phyloP scores from a whole-genome alignment of 1,140 invertebrate species.

The Tetragnatha versicolor region DNA sequence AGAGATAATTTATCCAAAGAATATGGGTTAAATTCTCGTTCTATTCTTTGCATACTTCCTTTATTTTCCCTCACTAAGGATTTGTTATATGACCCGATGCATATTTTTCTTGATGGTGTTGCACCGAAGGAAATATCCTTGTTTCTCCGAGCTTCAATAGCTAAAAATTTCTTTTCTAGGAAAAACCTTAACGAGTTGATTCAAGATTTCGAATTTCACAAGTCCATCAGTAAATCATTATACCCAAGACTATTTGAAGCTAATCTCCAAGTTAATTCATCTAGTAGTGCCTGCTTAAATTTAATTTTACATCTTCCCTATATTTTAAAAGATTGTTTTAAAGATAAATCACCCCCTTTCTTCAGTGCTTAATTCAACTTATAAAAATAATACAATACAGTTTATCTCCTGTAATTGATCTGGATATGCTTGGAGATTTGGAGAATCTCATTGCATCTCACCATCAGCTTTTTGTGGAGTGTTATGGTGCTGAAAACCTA shows the following conservation, averaged over 20 bases:
- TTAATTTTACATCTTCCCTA: constrained; percentile 1
- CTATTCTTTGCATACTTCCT: not conserved
- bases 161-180: not conserved
- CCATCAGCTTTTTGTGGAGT: not conserved
- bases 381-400: not conserved
- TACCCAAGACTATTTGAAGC: constrained; percentile 1
- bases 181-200: not conserved
- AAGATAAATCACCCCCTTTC: not conserved
- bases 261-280: not conserved
- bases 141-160: not conserved
- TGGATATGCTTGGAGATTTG: constrained; percentile 3
- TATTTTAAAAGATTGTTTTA: constrained; percentile 19
- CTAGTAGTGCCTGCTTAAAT: constrained; percentile 9
- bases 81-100: not conserved
- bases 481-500: not conserved
- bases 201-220: not conserved
- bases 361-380: not conserved
- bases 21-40: constrained; percentile 12
- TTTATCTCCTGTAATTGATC: not conserved
- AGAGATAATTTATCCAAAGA: constrained; percentile 10
- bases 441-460: not conserved
- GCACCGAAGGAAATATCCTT: constrained; percentile 7
- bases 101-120: constrained; percentile 19
- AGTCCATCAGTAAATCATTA: constrained; percentile 1
- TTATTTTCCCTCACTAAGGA: not conserved